phyloP scores from a whole-genome alignment of 2,888 invertebrate species.

The Lepidonotus clava region DNA sequence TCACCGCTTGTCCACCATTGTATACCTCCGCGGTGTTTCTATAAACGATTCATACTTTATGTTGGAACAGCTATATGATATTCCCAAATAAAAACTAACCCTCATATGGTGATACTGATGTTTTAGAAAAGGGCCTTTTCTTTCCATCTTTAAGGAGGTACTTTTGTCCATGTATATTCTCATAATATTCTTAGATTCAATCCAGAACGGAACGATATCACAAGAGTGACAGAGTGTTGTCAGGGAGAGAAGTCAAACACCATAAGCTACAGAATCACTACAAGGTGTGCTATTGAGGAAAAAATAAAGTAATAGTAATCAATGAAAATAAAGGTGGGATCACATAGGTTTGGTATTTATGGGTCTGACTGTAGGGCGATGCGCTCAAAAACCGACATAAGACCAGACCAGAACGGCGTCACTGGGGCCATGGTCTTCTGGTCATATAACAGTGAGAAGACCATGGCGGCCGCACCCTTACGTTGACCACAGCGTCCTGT shows the following conservation, averaged over 20 bases:
- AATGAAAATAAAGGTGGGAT: not conserved
- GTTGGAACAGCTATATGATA: no score
- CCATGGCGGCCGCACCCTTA: not conserved
- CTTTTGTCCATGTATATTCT: no score
- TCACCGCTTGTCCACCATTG: constrained; percentile 9
- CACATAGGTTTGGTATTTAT: not conserved
- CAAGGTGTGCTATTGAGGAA: not conserved
- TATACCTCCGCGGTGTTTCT: no score
- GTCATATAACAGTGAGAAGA: no score
- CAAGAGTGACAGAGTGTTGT: constrained; percentile 16
- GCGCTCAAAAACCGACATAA: constrained; percentile 44
- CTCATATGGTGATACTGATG: no score
- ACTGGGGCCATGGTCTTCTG: not conserved
- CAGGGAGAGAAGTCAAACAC: not conserved
- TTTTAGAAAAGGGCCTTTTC: no score
- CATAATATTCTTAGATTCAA: not conserved
- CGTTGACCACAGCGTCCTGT: not conserved
- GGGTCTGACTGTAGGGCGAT: constrained; percentile 36
- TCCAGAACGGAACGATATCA: constrained; percentile 27
- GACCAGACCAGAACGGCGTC: constrained; percentile 4
- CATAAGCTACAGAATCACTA: no score
- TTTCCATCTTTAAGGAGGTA: no score
- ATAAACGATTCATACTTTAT: no score
- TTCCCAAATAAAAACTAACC: no score
- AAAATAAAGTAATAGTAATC: not conserved